Evolutionary conservation across 2,888 invertebrate species (phyloP).

Genomic region (Sinhomidia bicolor): DNA sequence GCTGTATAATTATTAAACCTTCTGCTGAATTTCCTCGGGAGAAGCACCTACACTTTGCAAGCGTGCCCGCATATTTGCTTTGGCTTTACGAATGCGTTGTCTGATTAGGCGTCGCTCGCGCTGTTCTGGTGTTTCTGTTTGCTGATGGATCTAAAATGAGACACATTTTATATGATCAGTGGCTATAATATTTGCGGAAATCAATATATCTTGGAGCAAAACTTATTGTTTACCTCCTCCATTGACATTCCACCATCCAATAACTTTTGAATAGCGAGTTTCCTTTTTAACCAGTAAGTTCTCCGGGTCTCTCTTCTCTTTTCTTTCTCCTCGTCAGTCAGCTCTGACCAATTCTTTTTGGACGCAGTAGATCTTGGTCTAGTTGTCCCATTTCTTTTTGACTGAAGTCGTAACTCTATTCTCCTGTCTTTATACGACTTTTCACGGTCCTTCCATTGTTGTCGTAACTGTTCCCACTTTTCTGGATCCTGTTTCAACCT

Average conservation of each 20-base stretch:
- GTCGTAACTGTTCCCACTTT: slow-evolving; percentile 37
- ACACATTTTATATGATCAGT: not conserved
- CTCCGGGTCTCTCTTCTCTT: not conserved
- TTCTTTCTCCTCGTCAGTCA: not conserved
- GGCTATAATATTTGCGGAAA: too few relatives aligned
- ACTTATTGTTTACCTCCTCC: slow-evolving; percentile 44
- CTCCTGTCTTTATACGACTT: not conserved
- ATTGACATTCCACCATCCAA: slow-evolving; percentile 54
- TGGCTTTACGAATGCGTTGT: slow-evolving; percentile 27
- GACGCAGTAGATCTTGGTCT: not conserved
- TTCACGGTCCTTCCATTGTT: slow-evolving; percentile 24
- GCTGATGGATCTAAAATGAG: not conserved
- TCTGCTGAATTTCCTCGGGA: slow-evolving; percentile 34
- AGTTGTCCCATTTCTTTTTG: not conserved
- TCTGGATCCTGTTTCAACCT: slow-evolving; percentile 44
- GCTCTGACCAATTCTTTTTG: not conserved
- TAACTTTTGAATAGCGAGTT: slow-evolving; percentile 43
- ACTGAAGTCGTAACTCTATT: not conserved
- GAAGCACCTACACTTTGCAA: not conserved
- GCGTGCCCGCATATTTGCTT: not conserved
- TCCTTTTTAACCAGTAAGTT: not conserved
- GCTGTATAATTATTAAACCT: too few relatives aligned
- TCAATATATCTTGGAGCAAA: too few relatives aligned
- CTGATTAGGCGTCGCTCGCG: slow-evolving; percentile 19
- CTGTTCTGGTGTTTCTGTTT: slow-evolving; percentile 43